Evolutionary conservation across 2,797 vertebrate species (phyloP).

Genomic region (Galagoides demidoff): DNA sequence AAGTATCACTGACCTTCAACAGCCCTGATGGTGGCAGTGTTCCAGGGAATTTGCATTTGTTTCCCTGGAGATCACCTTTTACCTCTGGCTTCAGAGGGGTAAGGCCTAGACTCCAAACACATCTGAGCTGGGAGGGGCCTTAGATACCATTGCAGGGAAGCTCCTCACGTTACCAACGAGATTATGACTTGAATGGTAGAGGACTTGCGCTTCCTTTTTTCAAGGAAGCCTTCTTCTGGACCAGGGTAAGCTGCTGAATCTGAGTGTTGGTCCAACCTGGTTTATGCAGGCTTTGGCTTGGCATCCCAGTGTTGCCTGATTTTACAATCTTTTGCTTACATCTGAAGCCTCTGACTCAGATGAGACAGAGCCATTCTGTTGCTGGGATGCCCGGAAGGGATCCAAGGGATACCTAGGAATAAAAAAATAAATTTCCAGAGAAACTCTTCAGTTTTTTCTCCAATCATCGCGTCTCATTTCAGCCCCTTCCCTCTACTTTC

Average conservation of each 20-base stretch:
- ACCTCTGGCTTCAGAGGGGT: not conserved
- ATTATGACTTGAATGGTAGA: not conserved
- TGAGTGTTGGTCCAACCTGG: not conserved
- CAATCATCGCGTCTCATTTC: not conserved
- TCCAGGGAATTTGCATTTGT: not conserved
- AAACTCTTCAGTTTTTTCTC: not conserved
- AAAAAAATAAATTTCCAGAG: not conserved
- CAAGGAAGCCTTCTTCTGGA: not conserved
- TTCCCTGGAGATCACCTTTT: not conserved
- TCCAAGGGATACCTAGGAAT: not conserved
- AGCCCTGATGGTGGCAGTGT: not conserved
- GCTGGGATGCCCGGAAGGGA: not conserved
- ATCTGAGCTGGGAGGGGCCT: not conserved
- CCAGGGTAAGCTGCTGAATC: not conserved
- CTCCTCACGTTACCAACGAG: not conserved
- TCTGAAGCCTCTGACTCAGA: not conserved
- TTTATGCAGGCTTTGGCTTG: not conserved
- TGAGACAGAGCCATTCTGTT: not conserved
- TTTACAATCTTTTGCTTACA: not conserved
- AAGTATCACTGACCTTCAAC: not conserved
- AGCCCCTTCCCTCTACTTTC: not conserved
- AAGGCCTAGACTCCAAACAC: not conserved
- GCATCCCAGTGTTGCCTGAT: not conserved
- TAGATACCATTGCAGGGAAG: not conserved
- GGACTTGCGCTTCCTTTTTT: not conserved